Conservation (phyloP, 2,113 vertebrate genomes). For the zebrafish (Danio rerio) region DNA sequence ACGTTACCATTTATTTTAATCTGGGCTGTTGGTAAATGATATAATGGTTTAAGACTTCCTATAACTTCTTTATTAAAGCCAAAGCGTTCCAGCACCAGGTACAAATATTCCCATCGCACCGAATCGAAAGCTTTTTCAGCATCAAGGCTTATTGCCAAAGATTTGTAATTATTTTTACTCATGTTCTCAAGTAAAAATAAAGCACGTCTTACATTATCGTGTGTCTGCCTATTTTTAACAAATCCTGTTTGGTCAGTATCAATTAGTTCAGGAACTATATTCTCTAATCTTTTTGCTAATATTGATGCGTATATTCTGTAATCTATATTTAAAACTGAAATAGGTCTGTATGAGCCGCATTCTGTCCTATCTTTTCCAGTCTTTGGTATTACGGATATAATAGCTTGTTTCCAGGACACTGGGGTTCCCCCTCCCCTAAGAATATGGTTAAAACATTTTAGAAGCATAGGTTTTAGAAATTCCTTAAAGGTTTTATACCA, state of each 20-base stretch:
- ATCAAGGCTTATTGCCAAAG: conserved; percentile 20
- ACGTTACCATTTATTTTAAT: conserved; percentile 25
- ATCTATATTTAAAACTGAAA: too few species aligned
- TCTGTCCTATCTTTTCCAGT: conserved; percentile 20
- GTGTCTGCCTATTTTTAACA: conserved; percentile 21
- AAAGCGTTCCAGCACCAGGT: conserved; percentile 6
- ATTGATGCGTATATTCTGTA: conserved; percentile 36
- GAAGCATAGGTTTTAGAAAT: conserved; percentile 4
- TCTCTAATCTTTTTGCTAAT: conserved; percentile 15
- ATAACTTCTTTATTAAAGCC: conserved; percentile 19
- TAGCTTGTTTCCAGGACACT: not conserved
- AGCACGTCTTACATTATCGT: conserved; percentile 35
- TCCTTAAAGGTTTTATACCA: conserved; percentile 29
- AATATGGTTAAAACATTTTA: not conserved
- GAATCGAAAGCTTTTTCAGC: conserved; percentile 41
- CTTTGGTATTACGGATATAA: conserved; percentile 13
- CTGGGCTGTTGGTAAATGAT: not conserved
- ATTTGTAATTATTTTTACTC: not conserved
- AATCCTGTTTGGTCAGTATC: conserved; percentile 30
- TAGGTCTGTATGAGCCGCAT: not conserved
- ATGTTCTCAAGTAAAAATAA: conserved; percentile 18
- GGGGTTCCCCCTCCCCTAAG: not conserved
- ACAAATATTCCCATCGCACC: conserved; percentile 2
- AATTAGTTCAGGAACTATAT: not conserved
- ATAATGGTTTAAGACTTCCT: conserved; percentile 11